Evolutionary conservation across 2,113 vertebrate genomes (phyloP).

Genomic region (Promerops cafer): DNA sequence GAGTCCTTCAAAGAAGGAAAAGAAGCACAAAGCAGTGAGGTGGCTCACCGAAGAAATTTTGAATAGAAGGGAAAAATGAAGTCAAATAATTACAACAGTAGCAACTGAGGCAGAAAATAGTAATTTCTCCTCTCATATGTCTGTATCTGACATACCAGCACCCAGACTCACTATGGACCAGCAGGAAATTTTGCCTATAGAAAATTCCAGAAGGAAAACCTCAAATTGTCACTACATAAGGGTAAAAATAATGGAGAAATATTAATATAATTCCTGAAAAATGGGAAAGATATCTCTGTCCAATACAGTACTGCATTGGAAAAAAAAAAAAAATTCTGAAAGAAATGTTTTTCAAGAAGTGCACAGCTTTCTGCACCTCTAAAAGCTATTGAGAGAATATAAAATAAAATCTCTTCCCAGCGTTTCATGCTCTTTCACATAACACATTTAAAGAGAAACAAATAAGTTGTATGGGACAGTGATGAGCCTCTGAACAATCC

Average conservation of each 20-base stretch:
- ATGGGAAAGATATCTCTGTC: background rate
- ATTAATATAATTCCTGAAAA: background rate
- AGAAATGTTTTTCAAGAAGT: background rate
- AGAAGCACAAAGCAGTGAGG: background rate
- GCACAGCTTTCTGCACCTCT: background rate
- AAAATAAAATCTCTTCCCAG: background rate
- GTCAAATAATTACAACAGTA: background rate
- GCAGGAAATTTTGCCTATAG: background rate
- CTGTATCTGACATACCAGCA: background rate
- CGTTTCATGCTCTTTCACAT: accelerated
- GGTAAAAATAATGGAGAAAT: background rate
- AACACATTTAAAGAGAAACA: constrained; percentile 13
- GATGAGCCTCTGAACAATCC: background rate
- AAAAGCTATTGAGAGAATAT: background rate
- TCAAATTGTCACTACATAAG: background rate
- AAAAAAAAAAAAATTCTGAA: background rate
- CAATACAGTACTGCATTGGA: background rate
- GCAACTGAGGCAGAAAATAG: background rate
- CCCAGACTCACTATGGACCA: background rate
- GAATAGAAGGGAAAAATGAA: background rate
- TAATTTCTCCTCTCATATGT: background rate
- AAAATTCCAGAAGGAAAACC: background rate
- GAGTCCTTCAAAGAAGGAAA: background rate
- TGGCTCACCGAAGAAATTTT: background rate
- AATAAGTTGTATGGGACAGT: background rate